Conservation (phyloP, 2,797 vertebrate genomes). For the Anomalospiza imberbis region DNA sequence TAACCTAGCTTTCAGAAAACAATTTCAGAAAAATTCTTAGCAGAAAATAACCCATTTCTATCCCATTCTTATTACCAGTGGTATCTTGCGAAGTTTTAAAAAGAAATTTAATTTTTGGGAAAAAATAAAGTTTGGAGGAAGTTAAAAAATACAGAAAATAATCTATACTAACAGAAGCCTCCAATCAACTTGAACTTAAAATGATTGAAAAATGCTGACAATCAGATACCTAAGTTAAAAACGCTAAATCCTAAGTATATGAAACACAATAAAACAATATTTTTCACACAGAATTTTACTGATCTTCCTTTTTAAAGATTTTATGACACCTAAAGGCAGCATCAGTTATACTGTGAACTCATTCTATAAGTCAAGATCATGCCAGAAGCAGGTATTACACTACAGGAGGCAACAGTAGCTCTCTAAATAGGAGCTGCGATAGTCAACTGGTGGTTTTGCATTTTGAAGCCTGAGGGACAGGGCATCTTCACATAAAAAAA, state of each 20-base stretch:
- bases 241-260: not conserved
- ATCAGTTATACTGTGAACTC: constrained; percentile 11
- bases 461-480: not conserved
- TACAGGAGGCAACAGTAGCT: constrained; percentile 35
- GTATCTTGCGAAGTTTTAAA: not conserved
- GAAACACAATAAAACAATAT: not conserved
- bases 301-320: not conserved
- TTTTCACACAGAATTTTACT: not conserved
- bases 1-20: not conserved
- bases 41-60: not conserved
- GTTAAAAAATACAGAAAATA: not conserved
- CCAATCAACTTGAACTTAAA: not conserved
- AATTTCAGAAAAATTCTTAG: not conserved
- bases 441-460: not conserved
- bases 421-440: not conserved
- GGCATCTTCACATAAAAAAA: not conserved
- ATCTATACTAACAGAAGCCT: accelerated
- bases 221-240: not conserved
- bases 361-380: constrained; percentile 28
- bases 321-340: not conserved
- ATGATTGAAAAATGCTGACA: not conserved
- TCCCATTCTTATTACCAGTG: not conserved
- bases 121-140: not conserved
- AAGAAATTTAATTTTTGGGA: not conserved
- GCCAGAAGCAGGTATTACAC: constrained; percentile 46